A percentile compares a stretch with the other conserved stretches of the same genome.
Conservation (phyloP, 2,113 vertebrate genomes). For the Paralichthys olivaceus region DNA sequence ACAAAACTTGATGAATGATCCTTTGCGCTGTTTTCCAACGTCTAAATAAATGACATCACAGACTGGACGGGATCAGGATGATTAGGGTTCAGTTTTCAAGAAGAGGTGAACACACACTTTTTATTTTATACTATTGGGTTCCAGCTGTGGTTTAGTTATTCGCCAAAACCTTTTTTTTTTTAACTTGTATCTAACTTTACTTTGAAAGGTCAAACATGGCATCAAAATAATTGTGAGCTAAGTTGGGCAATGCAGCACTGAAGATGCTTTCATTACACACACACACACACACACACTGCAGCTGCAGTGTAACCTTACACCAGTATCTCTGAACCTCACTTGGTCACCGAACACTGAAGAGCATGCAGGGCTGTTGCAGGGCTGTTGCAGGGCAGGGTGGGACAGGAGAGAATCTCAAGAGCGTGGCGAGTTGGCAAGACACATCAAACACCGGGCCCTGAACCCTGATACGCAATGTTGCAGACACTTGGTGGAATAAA, state of each 20-base stretch:
- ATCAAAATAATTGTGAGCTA: conserved; percentile 23
- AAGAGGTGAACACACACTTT: not conserved
- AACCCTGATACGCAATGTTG: conserved; percentile 77
- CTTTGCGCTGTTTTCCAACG: conserved; percentile 18
- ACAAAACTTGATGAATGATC: conserved; percentile 25
- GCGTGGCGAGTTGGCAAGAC: conserved; percentile 70
- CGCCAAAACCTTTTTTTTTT: not conserved
- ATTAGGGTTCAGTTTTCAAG: conserved; percentile 37
- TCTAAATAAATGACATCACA: conserved; percentile 33
- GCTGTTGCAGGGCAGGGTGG: conserved; percentile 63
- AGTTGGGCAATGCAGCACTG: conserved; percentile 29
- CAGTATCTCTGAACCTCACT: conserved; percentile 56
- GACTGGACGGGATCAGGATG: conserved; percentile 2
- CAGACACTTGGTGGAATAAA: conserved; percentile 71
- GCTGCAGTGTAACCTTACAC: conserved; percentile 75
- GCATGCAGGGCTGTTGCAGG: conserved; percentile 49
- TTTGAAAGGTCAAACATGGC: conserved; percentile 24
- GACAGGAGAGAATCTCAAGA: conserved; percentile 63
- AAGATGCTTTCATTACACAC: conserved; percentile 30
- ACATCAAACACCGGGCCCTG: conserved; percentile 72
- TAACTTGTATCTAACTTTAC: not conserved
- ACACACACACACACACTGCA: conserved; percentile 24
- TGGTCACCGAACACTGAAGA: conserved; percentile 60
- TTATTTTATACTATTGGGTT: not conserved
- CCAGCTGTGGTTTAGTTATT: not conserved